A percentile compares a stretch with the other conserved stretches of the same genome.
These are phyloP conservation scores for Sepioteuthis lessoniana DNA, from an alignment of 2,888 invertebrate species.

Conservation along the genomic window DNA sequence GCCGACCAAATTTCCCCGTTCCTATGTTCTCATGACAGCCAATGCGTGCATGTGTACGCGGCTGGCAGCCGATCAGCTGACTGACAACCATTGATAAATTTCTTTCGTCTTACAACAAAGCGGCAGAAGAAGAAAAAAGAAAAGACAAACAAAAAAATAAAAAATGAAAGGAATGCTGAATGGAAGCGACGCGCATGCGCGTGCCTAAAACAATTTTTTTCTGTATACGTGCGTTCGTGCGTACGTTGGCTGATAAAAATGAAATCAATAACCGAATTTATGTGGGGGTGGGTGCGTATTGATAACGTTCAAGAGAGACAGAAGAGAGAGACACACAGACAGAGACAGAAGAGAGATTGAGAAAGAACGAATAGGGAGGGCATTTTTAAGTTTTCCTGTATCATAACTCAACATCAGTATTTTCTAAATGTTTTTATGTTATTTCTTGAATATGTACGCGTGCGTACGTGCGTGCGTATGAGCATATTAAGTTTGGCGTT, in stretches of 20 bases:
- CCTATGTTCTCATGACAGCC: background rate
- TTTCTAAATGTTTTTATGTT: background rate
- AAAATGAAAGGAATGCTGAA: slow-evolving; percentile 18
- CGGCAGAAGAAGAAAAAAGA: background rate
- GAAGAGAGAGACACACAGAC: background rate
- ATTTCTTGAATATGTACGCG: background rate
- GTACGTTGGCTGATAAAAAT: background rate
- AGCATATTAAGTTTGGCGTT: no score
- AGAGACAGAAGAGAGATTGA: background rate
- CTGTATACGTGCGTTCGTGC: background rate
- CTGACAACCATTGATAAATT: slow-evolving; percentile 33
- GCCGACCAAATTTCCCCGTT: background rate
- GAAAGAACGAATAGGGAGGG: background rate
- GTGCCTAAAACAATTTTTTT: background rate
- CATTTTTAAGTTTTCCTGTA: background rate
- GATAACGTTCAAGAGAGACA: background rate
- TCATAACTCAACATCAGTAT: background rate
- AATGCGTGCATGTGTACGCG: background rate
- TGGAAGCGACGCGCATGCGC: slow-evolving; percentile 23
- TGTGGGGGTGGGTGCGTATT: background rate
- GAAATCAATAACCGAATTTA: background rate
- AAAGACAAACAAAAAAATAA: background rate
- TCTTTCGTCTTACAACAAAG: slow-evolving; percentile 21
- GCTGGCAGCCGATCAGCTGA: slow-evolving; percentile 18
- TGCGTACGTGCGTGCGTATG: no score